Percentiles rank a stretch among this genome's conserved stretches.
Evolutionary conservation across 2,113 vertebrate genomes (phyloP).

Genomic region (Struthidea cinerea): DNA sequence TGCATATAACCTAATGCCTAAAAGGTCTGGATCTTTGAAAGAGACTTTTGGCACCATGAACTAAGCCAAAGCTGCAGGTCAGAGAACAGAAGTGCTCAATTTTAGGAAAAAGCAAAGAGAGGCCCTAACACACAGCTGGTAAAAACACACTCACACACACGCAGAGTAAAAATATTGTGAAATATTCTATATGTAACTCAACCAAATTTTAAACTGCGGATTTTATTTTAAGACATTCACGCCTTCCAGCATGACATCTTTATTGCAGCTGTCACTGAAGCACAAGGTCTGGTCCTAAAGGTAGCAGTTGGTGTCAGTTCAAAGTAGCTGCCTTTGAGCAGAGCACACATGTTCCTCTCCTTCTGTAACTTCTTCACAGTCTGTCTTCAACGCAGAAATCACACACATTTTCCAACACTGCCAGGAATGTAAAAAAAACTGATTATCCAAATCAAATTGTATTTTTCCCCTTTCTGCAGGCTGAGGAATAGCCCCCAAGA

Average conservation of each 20-base stretch:
- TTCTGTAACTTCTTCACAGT: not conserved
- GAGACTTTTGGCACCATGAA: not conserved
- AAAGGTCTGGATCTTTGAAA: not conserved
- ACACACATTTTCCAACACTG: not conserved
- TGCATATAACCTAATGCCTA: not conserved
- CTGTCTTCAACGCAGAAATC: not conserved
- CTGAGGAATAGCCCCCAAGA: not conserved
- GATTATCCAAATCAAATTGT: not conserved
- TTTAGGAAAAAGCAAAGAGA: not conserved
- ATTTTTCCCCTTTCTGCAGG: not conserved
- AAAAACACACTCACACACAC: not conserved
- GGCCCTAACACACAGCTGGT: not conserved
- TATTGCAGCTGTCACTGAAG: not conserved
- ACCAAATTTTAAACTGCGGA: not conserved
- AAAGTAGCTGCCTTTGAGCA: not conserved
- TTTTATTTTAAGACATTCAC: not conserved
- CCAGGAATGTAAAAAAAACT: not conserved
- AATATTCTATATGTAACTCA: not conserved
- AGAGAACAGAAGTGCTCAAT: not conserved
- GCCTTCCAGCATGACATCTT: not conserved
- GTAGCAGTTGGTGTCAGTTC: not conserved
- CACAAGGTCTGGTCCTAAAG: not conserved
- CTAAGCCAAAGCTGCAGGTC: not conserved
- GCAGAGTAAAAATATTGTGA: not conserved
- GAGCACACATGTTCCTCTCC: not conserved